Conservation (phyloP, 2,797 vertebrate genomes). For the Chloroceryle inda region DNA sequence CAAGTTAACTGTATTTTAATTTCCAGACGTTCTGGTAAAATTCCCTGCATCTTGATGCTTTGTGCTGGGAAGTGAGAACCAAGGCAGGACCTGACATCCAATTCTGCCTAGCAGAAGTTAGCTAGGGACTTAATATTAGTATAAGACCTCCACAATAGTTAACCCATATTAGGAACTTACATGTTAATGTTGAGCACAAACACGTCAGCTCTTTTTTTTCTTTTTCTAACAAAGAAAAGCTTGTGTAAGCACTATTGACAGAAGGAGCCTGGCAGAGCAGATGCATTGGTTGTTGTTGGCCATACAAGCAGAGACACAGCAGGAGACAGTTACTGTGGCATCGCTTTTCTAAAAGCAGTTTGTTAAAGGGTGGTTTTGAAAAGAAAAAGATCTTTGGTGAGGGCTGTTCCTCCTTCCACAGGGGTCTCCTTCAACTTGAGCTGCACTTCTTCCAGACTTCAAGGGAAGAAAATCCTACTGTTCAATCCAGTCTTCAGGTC, state of each 20-base stretch:
- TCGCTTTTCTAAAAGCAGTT: not conserved
- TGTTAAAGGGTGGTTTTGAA: not conserved
- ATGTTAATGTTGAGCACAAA: not conserved
- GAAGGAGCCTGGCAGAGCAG: not conserved
- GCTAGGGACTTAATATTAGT: not conserved
- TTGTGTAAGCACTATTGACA: constrained; percentile 34
- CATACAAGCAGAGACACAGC: not conserved
- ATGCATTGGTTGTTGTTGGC: constrained; percentile 13
- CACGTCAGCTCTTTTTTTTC: not conserved
- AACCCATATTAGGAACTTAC: not conserved
- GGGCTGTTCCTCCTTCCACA: not conserved
- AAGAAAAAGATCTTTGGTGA: not conserved
- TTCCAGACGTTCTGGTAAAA: not conserved
- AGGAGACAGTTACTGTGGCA: not conserved
- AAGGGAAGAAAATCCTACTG: not conserved
- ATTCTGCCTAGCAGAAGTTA: not conserved
- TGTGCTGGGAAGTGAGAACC: not conserved
- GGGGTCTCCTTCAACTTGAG: not conserved
- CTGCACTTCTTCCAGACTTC: not conserved
- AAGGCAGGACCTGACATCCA: not conserved
- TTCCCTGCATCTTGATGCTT: not conserved
- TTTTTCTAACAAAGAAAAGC: not conserved
- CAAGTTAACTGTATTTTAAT: not conserved
- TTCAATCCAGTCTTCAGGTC: not conserved
- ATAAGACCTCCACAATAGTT: not conserved